Conservation (phyloP, 2,888 invertebrate genomes). For the Sinodicranocentrus sp. region DNA sequence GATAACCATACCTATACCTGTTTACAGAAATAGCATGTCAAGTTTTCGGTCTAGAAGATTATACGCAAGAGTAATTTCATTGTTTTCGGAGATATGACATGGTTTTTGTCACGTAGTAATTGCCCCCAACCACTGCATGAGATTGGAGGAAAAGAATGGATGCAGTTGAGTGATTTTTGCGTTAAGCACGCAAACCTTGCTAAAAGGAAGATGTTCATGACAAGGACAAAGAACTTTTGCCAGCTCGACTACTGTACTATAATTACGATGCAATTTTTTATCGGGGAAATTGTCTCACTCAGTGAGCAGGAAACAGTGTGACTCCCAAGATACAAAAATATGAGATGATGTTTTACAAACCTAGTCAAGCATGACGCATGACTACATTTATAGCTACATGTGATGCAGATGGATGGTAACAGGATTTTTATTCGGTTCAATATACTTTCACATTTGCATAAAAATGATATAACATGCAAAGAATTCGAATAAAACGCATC, state of each 20-base stretch:
- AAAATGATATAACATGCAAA: neutral
- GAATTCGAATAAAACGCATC: neutral
- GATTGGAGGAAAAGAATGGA: neutral
- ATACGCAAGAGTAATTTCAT: neutral
- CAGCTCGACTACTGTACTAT: neutral
- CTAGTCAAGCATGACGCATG: neutral
- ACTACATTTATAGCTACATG: no score
- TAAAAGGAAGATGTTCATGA: neutral
- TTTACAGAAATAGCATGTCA: no score
- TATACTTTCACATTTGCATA: neutral
- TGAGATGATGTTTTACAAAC: neutral
- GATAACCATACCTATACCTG: no score
- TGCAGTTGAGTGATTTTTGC: constrained; percentile 32
- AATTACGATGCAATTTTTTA: constrained; percentile 1
- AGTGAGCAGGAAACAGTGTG: neutral
- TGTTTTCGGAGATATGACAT: constrained; percentile 39
- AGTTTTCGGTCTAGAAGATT: no score
- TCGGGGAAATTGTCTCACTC: neutral
- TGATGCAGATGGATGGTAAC: neutral
- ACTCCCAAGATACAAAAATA: neutral
- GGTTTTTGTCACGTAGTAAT: constrained; percentile 45
- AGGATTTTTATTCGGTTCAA: neutral
- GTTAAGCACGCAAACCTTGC: neutral
- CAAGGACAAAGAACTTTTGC: neutral
- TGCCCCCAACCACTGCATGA: neutral